phyloP scores from a whole-genome alignment of 1,140 invertebrate genomes.

The Pseudobourletiella spinata region DNA sequence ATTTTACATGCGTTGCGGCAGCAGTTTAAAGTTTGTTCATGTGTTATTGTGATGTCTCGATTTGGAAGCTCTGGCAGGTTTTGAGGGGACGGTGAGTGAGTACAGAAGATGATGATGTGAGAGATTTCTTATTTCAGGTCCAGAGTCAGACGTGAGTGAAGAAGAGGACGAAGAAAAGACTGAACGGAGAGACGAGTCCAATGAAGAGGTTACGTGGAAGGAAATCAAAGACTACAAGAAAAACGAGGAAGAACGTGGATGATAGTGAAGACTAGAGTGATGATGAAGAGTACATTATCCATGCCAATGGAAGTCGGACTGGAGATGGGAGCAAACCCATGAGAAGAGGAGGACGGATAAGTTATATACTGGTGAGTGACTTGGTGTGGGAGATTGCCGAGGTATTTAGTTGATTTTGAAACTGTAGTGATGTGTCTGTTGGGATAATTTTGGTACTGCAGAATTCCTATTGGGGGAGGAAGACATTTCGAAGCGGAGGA shows the following conservation, averaged over 20 bases:
- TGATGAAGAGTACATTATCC: neutral
- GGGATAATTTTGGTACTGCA: no score
- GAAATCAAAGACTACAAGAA: neutral
- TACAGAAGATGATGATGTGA: no score
- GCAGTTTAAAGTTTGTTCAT: neutral
- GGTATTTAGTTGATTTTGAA: no score
- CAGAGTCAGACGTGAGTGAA: constrained; percentile 2
- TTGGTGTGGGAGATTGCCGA: no score
- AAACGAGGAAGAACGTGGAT: neutral
- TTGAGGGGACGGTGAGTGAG: no score
- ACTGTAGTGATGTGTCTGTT: no score
- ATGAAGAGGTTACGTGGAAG: neutral
- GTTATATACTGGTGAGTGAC: constrained; percentile 10
- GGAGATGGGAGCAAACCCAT: neutral
- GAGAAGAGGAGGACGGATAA: constrained; percentile 13
- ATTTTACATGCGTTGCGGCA: neutral
- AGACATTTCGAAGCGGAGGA: neutral
- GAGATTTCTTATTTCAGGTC: no score
- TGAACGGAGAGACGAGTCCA: neutral
- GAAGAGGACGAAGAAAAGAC: constrained; percentile 2
- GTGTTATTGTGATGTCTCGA: no score
- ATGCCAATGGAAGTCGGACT: neutral
- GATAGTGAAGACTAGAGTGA: neutral
- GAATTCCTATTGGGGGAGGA: constrained; percentile 13
- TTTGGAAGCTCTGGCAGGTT: no score